These are phyloP conservation scores for Copsychus sechellarum DNA, from an alignment of 2,113 vertebrate genomes.

Conservation along the genomic window DNA sequence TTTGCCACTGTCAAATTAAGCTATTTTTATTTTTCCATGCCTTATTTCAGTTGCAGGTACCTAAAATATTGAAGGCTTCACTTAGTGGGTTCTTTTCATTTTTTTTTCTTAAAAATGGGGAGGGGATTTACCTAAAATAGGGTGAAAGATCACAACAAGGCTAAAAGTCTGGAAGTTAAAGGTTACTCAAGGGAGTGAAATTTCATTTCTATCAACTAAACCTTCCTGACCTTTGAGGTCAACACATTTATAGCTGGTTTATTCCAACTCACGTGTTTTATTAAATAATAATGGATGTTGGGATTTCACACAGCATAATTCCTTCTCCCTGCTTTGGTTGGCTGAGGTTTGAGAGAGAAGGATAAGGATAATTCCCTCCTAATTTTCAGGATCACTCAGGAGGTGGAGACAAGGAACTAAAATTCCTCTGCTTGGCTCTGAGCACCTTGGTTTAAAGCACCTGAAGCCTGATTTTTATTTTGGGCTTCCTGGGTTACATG, in stretches of 20 bases:
- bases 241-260: neutral
- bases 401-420: neutral
- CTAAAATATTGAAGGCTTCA: neutral
- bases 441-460: neutral
- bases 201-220: neutral
- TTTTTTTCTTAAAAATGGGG: neutral
- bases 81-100: neutral
- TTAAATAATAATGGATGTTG: neutral
- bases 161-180: neutral
- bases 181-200: neutral
- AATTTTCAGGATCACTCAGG: neutral
- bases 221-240: neutral
- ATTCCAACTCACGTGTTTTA: neutral
- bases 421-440: neutral
- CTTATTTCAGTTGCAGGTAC: neutral
- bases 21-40: neutral
- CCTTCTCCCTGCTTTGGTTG: neutral
- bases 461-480: neutral
- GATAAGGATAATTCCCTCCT: neutral
- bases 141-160: neutral
- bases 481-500: neutral
- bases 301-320: neutral
- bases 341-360: neutral
- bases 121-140: neutral
- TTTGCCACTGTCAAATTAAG: conserved; percentile 17